Conservation (phyloP, 2,888 invertebrate species). For the Unio delphinus region DNA sequence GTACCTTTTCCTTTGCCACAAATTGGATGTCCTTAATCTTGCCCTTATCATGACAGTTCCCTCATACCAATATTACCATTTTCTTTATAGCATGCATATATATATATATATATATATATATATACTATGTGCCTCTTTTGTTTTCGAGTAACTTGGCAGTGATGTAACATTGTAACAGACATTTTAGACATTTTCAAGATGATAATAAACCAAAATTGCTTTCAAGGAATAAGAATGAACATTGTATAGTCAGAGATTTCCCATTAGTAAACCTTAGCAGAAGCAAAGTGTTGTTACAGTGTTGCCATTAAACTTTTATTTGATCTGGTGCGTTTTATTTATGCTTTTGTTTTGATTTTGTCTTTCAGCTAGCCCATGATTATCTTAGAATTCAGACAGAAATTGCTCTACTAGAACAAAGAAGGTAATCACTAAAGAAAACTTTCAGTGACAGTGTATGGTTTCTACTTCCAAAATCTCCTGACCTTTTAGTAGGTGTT, state of each 20-base stretch:
- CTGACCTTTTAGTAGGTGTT: too few species aligned
- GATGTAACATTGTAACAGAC: too few species aligned
- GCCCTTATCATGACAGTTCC: too few species aligned
- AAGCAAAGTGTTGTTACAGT: background rate
- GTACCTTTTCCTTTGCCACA: too few species aligned
- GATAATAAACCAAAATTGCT: background rate
- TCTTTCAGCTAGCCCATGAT: slow-evolving; percentile 82
- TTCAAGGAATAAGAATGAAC: background rate
- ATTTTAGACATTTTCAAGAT: too few species aligned
- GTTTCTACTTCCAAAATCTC: too few species aligned
- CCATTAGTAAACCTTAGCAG: background rate
- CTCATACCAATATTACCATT: too few species aligned
- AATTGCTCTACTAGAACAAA: slow-evolving; percentile 84
- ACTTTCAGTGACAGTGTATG: background rate
- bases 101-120: too few species aligned
- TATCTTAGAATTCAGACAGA: slow-evolving; percentile 91
- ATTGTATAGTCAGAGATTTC: background rate
- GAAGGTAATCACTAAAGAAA: slow-evolving; percentile 76
- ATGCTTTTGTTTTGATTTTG: slow-evolving; percentile 5
- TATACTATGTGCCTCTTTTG: too few species aligned
- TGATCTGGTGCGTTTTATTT: background rate
- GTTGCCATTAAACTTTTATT: background rate
- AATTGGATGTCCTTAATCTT: too few species aligned
- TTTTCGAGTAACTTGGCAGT: too few species aligned
- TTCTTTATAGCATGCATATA: too few species aligned